Evolutionary conservation across 2,888 invertebrate genomes (phyloP).

Genomic region (Eupithecia centaureata): DNA sequence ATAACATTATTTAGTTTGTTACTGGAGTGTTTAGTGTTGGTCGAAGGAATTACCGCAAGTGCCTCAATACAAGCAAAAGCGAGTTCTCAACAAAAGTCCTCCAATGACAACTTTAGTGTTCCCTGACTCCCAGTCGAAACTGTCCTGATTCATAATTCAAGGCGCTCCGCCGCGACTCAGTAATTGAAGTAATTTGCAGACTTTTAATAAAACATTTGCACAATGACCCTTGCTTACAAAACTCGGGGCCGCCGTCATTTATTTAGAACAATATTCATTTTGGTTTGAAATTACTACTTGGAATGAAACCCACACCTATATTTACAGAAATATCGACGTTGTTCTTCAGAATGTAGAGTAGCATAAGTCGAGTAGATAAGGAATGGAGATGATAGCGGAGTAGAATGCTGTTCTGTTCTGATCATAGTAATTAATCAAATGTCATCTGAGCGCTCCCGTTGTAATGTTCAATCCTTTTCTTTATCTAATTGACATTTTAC

Average conservation of each 20-base stretch:
- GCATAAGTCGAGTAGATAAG: not conserved
- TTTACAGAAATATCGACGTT: too few species aligned
- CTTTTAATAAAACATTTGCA: not conserved
- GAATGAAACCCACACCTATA: not conserved
- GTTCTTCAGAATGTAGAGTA: not conserved
- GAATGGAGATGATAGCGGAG: not conserved
- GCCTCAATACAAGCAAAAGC: too few species aligned
- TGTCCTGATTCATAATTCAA: constrained; percentile 1
- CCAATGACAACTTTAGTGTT: not conserved
- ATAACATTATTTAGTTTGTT: too few species aligned
- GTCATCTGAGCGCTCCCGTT: too few species aligned
- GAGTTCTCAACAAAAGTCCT: not conserved
- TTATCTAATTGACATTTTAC: too few species aligned
- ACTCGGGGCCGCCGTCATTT: not conserved
- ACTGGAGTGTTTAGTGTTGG: too few species aligned
- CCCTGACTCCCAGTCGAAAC: not conserved
- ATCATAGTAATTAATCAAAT: too few species aligned
- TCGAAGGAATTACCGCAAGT: too few species aligned
- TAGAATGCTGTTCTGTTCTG: too few species aligned
- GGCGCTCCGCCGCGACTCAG: not conserved
- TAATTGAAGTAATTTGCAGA: not conserved
- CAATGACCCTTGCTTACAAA: not conserved
- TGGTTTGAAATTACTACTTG: too few species aligned
- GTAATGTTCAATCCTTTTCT: too few species aligned
- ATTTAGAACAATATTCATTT: not conserved